Conservation (phyloP, 2,113 vertebrate species). For the Hepsetus odoe region DNA sequence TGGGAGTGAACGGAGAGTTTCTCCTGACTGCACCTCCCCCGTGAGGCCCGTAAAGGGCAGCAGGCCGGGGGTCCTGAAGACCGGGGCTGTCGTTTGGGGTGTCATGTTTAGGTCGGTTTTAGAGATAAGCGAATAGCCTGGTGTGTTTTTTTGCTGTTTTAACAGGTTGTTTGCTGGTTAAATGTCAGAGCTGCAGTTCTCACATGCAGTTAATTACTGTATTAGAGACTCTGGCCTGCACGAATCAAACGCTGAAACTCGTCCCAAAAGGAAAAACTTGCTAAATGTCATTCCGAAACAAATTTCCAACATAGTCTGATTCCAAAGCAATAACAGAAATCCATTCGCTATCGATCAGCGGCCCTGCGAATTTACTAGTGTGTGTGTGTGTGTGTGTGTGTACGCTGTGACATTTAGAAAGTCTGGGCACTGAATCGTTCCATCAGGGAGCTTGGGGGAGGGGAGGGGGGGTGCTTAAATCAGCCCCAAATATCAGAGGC, state of each 20-base stretch:
- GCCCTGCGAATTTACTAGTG: no score
- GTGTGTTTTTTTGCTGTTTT: no score
- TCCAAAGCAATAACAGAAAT: neutral
- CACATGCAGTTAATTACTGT: no score
- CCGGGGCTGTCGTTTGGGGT: no score
- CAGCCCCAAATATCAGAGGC: neutral
- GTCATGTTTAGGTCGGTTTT: no score
- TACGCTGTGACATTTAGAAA: conserved; percentile 46
- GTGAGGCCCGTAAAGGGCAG: no score
- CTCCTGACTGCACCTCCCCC: no score
- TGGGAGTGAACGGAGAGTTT: no score
- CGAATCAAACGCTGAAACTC: neutral
- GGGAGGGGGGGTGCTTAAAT: neutral
- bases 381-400: neutral
- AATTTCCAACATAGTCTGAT: conserved; percentile 29
- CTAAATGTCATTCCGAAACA: conserved; percentile 10
- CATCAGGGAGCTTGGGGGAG: neutral
- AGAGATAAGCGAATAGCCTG: no score
- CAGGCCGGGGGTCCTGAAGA: no score
- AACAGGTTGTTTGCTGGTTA: no score
- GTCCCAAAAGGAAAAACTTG: neutral
- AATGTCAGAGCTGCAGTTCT: no score
- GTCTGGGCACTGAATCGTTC: neutral
- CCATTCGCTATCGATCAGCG: conserved; percentile 20
- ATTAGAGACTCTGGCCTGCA: neutral